These are phyloP conservation scores for Onychostoma macrolepis DNA, from an alignment of 2,113 vertebrate species.

Conservation along the genomic window DNA sequence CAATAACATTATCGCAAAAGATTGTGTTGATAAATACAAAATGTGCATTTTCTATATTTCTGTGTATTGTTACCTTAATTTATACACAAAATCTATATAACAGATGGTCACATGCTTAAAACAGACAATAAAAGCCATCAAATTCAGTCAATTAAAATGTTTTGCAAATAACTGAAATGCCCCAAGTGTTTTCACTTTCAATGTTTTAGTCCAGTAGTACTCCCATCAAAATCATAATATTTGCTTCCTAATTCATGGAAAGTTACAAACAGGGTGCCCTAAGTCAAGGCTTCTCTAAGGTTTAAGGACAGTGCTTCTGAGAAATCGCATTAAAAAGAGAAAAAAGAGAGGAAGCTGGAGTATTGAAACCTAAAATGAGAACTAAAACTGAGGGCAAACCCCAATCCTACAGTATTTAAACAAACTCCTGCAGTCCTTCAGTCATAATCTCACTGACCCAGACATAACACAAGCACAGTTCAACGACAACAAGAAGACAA, in stretches of 20 bases:
- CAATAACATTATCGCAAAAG: background rate
- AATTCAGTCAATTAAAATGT: background rate
- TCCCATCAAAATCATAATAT: background rate
- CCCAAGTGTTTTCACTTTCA: background rate
- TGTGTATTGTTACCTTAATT: background rate
- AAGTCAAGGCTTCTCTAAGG: too few species aligned
- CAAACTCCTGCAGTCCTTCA: background rate
- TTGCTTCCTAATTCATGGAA: background rate
- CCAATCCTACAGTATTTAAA: slow-evolving; percentile 26
- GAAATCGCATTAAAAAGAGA: slow-evolving; percentile 6
- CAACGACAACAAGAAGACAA: background rate
- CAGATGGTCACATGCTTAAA: background rate
- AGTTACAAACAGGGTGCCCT: background rate
- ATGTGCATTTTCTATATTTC: background rate
- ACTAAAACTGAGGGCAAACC: background rate
- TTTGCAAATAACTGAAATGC: background rate
- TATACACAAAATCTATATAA: background rate
- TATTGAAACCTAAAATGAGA: background rate
- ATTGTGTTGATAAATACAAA: background rate
- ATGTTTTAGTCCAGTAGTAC: background rate
- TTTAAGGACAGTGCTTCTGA: background rate
- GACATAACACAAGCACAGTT: background rate
- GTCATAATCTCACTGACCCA: slow-evolving; percentile 14
- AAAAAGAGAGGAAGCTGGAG: background rate
- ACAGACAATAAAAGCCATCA: background rate